Evolutionary conservation across 2,888 invertebrate species (phyloP), one percentile per base, ranked within the genome.

Genomic region (Tachina lurida): DNA sequence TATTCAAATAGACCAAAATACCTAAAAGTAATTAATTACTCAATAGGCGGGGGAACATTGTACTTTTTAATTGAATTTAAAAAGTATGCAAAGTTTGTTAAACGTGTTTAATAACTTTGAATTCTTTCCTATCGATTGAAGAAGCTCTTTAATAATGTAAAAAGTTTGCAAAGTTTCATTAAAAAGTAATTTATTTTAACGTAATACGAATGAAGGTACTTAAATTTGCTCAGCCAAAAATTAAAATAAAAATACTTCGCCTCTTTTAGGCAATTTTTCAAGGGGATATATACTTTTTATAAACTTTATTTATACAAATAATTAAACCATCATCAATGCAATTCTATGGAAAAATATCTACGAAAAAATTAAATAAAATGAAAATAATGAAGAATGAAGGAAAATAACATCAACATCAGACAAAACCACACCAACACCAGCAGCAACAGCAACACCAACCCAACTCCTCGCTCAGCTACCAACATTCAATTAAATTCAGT

Each of bases 241-340:
- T 41, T n/a, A n/a, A 45, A 43, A 31, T 39, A 9, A 47, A 39
- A 65, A 56, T 31, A 58, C 77, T 62, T 39, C 17, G 58, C 47
- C 52, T 70, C 39, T 68, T 77, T 67, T 19, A 58, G 70, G 63
- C 56, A 58, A 73, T 49, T 74, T 84, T 83, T 73, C 52, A 83
- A 73, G 71, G 58, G 65, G 62, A 68, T 31, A 7, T 7, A 31
- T 62, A 77, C 43, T 73, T 77, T 77, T 47, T 65, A 56, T 73
- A 77, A 84, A 81, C 54, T 81, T 81, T 77, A 83, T 84, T 84
- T 68, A 82, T 76, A 77, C 77, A 77, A 82, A 78, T 84, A 85
- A 84, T 82, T 67, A 84, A 82, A 81, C 67, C 73, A 77, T 68
- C 77, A 81, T 82, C 68, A 85, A 74, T 82, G 74, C 82, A 84